Conservation (phyloP, 1,140 invertebrate species). For the Neodiprion pinetum region DNA sequence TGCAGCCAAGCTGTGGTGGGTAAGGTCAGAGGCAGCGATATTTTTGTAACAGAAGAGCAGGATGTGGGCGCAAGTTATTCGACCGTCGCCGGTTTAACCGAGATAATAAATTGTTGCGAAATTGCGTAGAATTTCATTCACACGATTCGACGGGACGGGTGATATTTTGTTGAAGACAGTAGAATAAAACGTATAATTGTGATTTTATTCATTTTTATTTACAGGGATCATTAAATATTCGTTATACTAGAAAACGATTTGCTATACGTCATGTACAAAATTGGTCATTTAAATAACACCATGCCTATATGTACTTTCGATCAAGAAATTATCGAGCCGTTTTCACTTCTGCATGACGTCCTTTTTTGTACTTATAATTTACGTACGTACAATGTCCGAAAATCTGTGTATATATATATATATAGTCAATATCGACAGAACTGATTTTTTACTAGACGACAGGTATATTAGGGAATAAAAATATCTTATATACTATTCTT, state of each 20-base stretch:
- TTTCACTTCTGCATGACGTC: too few species aligned
- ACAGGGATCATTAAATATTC: conserved; percentile 37
- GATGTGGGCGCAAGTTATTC: conserved; percentile 27
- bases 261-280: conserved; percentile 24
- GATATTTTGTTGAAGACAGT: not conserved
- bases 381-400: too few species aligned
- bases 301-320: too few species aligned
- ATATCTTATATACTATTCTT: too few species aligned
- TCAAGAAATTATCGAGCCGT: too few species aligned
- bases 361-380: too few species aligned
- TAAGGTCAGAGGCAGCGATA: conserved; percentile 46
- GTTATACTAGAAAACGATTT: conserved; percentile 24
- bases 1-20: conserved; percentile 16
- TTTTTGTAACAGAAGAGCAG: conserved; percentile 45
- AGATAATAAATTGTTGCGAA: not conserved
- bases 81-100: conserved; percentile 3
- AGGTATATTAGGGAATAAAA: too few species aligned
- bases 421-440: too few species aligned
- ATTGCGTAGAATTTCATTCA: not conserved
- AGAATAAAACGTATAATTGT: conserved; percentile 18
- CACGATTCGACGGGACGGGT: not conserved
- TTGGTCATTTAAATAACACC: conserved; percentile 26
- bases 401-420: too few species aligned
- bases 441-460: too few species aligned
- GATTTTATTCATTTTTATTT: conserved; percentile 37